phyloP scores from a whole-genome alignment of 2,888 invertebrate genomes.

The Rhodophaea formosa region DNA sequence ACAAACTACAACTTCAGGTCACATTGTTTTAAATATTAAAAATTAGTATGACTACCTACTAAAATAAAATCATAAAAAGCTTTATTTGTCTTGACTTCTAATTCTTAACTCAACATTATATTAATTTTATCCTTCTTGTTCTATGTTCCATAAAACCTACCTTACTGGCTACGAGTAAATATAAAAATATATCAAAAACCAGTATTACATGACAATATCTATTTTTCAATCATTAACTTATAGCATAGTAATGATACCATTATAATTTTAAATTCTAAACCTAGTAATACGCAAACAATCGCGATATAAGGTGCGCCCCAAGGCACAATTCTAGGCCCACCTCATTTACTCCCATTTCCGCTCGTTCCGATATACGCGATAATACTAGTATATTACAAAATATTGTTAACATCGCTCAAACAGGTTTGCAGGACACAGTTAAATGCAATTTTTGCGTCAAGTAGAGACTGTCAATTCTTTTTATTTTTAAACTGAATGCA shows the following conservation, averaged over 20 bases:
- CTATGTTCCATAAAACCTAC: not conserved
- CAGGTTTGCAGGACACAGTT: slow-evolving; percentile 64
- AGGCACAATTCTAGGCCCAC: slow-evolving; percentile 51
- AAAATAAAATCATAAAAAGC: too few species aligned
- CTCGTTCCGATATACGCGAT: slow-evolving; percentile 65
- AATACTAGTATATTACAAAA: slow-evolving; percentile 65
- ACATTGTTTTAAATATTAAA: too few species aligned
- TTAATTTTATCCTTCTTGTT: too few species aligned
- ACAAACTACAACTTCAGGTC: too few species aligned
- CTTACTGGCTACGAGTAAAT: not conserved
- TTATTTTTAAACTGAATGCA: slow-evolving; percentile 33
- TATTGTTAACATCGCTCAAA: slow-evolving; percentile 60
- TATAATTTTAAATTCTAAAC: slow-evolving; percentile 8
- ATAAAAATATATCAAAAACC: not conserved
- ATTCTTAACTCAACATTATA: too few species aligned
- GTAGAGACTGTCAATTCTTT: slow-evolving; percentile 39
- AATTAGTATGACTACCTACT: too few species aligned
- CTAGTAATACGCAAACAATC: slow-evolving; percentile 43
- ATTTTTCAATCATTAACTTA: not conserved
- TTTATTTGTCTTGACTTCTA: too few species aligned
- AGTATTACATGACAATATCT: not conserved
- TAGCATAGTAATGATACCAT: not conserved
- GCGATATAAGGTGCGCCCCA: slow-evolving; percentile 49
- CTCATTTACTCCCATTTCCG: slow-evolving; percentile 64
- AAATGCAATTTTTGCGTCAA: slow-evolving; percentile 61